Base-by-base conservation (phyloP, 2,888 invertebrate genomes). In the Hyalella azteca region DNA sequence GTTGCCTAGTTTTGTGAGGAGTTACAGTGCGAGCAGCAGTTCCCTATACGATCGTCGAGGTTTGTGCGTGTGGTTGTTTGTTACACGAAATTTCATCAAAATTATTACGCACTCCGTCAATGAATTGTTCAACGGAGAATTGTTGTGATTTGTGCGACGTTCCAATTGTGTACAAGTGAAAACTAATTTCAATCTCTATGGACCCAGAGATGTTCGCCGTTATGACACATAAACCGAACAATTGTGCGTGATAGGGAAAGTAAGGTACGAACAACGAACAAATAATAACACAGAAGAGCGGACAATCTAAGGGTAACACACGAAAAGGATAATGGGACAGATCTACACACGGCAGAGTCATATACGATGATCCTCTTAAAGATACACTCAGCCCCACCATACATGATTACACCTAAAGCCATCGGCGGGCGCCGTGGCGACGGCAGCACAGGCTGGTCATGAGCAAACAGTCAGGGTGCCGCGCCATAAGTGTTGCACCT, bases 291-390 rank as follows among this genome's bases (percentile, higher is more conserved):
- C 66, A 66, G 66, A 66, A 66, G 66, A 66, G 66, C 32, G 36
- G 66, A 66, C 66, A 36, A 66, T 66, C 66, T 66, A 66, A 66
- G 66, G 66, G 66, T 66, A 66, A 39, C 66, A 66, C 66, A 66
- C 66, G 36, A 66, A 66, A 66, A 66, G 66, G 66, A 66, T 66
- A 66, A 66, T 66, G 66, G 66, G 66, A 66, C 66, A 66, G 66
- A 66, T 66, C 66, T 66, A 66, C 66, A 66, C 36, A 36, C 66
- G 66, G 66, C 66, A 66, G 66, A 66, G 66, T 36, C 66, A 66
- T 66, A 66, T 32, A 66, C 66, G 66, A n/a, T 36, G 36, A 66
- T 66, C 66, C 19, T 66, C 66, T 66, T 66, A 66, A 39, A 66
- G 66, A 36, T 66, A 66, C 66, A 39, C 66, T 66, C 66, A n/a